Percentiles rank a stretch among this genome's conserved stretches.
Conservation (phyloP, 2,888 invertebrate genomes). For the Ophion costatus region DNA sequence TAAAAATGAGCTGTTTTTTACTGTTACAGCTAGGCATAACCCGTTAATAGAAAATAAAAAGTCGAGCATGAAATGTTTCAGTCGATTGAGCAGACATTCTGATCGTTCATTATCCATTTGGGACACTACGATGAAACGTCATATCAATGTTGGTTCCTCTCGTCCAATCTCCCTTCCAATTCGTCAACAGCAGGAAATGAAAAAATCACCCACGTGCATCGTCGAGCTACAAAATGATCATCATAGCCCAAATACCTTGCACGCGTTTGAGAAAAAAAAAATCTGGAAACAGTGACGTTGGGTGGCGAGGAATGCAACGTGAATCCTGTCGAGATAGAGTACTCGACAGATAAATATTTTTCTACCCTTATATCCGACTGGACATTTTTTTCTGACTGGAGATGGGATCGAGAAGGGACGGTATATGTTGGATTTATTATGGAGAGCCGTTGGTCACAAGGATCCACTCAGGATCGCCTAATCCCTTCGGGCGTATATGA, state of each 20-base stretch:
- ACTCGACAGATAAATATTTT: neutral
- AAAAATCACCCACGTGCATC: no score
- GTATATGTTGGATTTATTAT: constrained; percentile 13
- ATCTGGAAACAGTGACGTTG: no score
- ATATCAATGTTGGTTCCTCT: neutral
- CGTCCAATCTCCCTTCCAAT: neutral
- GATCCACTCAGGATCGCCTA: neutral
- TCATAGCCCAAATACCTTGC: no score
- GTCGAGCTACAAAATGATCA: no score
- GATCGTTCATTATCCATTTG: neutral
- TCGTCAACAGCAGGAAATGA: no score
- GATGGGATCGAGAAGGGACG: neutral
- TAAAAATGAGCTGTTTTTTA: no score
- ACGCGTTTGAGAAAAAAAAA: no score
- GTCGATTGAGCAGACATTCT: neutral
- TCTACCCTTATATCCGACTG: neutral
- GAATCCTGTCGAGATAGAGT: neutral
- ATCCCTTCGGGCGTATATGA: neutral
- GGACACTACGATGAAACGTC: neutral
- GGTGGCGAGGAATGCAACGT: neutral
- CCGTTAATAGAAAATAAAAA: neutral
- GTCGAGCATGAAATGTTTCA: neutral
- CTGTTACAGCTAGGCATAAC: no score
- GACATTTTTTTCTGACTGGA: no score
- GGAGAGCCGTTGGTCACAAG: neutral